Base-by-base conservation (phyloP, 2,797 vertebrate genomes). In the Tragopan temminckii region DNA sequence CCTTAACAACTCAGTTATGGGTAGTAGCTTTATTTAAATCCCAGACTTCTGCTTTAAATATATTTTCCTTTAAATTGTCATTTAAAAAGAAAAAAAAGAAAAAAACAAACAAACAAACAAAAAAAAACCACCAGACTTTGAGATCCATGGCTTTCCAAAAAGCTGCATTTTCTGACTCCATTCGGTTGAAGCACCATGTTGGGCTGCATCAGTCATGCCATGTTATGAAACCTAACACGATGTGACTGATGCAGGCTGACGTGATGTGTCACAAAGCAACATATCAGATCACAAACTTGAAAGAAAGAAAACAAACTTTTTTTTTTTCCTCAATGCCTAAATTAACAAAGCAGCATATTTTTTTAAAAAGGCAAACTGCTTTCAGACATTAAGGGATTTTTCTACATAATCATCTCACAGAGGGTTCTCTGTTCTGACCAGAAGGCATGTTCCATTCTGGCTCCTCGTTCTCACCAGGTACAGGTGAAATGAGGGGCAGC, bases 201-300 rank as follows among this genome's bases (percentile, higher is more conserved):
- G 96, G 89, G 86, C 94, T 95, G 80, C 89, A 86, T 96, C 96
- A 95, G 96, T 96, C 92, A 72, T 96, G 96, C 95, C 94, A 96
- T 17, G 93, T 96, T 96, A 94, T 33, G 93, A 95, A 96, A 96
- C 80, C 67, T 91, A 96, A 97, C 38, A 0, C 70, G 1, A 96
- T 94, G 95, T 96, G 96, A 97, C 95, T 96, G 97, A 97, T 97
- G 94, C 84, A 75, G 92, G 80, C 77, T 94, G 96, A 97, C 96
- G 3, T 36, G 74, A 80, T 55, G 63, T 96, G 97, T 97, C 97
- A 93, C 95, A 93, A 95, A 96, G 96, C 94, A 94, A 87, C 96
- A 96, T 95, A 93, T 97, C 97, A 97, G 83, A 94, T 94, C 93
- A 80, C 81, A 94, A 95, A 96, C 95, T 91, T 93, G 93, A 96